Conservation (phyloP, 35 echinoderm and acorn worm species). For the Lytechinus pictus region DNA sequence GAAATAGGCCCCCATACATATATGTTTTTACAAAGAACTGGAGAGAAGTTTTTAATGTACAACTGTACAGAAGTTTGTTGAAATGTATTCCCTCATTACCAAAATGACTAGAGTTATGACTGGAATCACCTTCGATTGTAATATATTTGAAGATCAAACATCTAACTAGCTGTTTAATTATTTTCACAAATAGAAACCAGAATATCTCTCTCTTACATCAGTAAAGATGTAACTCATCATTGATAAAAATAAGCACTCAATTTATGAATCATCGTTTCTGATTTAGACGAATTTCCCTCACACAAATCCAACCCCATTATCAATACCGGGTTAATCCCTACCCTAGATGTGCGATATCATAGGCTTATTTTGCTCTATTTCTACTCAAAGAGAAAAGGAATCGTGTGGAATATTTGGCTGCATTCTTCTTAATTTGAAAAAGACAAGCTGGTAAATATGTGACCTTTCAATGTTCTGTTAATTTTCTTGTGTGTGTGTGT, state of each 20-base stretch:
- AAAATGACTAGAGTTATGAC: too few species aligned
- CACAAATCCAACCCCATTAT: constrained; percentile 10
- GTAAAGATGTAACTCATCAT: neutral
- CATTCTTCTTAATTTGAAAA: neutral
- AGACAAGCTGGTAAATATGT: neutral
- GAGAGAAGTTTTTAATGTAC: too few species aligned
- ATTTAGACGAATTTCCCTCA: neutral
- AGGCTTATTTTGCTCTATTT: neutral
- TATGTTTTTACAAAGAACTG: too few species aligned
- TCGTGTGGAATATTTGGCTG: neutral
- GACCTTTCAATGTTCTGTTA: neutral
- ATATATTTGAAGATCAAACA: too few species aligned
- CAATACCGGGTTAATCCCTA: neutral
- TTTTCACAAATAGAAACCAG: too few species aligned
- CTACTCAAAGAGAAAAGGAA: neutral
- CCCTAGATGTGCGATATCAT: neutral
- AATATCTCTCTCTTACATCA: neutral
- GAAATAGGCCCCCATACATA: too few species aligned
- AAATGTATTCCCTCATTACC: too few species aligned
- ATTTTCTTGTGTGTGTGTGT: too few species aligned
- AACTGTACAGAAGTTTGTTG: too few species aligned
- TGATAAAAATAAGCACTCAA: neutral
- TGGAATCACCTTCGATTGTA: too few species aligned
- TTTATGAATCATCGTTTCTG: neutral
- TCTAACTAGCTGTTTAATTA: too few species aligned